Base-by-base conservation (phyloP, 2,113 vertebrate genomes). In the Cariama cristata region DNA sequence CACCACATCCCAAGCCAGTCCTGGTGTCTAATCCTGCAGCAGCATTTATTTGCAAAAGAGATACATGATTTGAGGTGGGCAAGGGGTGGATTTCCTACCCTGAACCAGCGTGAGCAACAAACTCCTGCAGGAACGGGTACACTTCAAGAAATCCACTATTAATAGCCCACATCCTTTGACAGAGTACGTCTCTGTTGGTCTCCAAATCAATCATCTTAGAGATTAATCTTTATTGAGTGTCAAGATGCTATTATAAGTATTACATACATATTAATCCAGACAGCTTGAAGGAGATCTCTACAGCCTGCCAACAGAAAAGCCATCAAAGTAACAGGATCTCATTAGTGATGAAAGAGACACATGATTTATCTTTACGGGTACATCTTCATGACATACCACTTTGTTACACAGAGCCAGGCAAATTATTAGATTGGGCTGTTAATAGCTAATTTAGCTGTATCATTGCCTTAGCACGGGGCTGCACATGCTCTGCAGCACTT, bases 271-370 rank as follows among this genome's bases (percentile, higher is more conserved):
- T 73, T 76, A 96, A 94, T 90, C 63, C 59, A 58, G 12, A 45
- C 67, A 83, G 82, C 45, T 76, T 79, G 44, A 81, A 87, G 47
- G 62, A 87, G 55, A 79, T 63, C 67, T 82, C 74, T 21, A 55
- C 26, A 66, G 62, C 58, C 72, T 67, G 86, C 91, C 93, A 88
- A 80, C 22, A 92, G 73, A 90, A 88, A 90, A 97, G 85, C 91
- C 93, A 95, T 95, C 83, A 56, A 59, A 86, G 56, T 26, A 96
- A 85, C 33, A 82, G 32, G 45, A 87, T 67, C 96, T 85, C 0
- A 1, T 85, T 73, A 79, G 45, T 44, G 74, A 59, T 90, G 68
- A 82, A 55, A 90, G 22, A 50, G 42, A 86, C 30, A 73, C 35
- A n/a, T 6, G 59, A 92, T 95, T 93, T 94, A 88, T 95, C 66